Base-by-base conservation (phyloP, 1,140 invertebrate species). In the Lepidurus arcticus region DNA sequence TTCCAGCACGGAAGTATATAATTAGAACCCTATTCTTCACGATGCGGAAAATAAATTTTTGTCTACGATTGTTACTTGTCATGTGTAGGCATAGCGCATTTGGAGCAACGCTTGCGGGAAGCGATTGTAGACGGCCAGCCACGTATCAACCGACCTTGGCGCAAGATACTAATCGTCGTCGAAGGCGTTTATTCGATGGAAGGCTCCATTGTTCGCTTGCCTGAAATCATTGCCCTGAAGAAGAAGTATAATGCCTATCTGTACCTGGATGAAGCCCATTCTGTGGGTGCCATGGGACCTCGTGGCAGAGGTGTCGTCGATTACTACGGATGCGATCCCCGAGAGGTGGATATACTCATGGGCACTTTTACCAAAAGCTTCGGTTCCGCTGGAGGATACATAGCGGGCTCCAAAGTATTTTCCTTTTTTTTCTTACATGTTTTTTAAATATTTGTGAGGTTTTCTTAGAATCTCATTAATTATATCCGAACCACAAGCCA, bases 181-280 rank as follows among this genome's bases (percentile, higher is more conserved):
- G 96, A 98, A 86, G 96, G 97, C 74, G 92, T 99, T 81, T 98
- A 96, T 84, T 98, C 95, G 82, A 99, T 99, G 98, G 98, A 99
- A 87, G 98, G 98, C 0, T 94, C 95, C 0, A 92, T 99, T 78
- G 93, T 93, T 74, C 90, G 93, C 81, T 88, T 99, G 80, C 95
- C 94, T 4, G 92, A 95, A 82, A 88, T 99, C 73, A 88, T 99
- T 80, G 90, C 88, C 10, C 86, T 99, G 21, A 99, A 99, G 86
- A 95, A 95, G 84, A 97, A 95, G 83, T 98, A 98, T 85, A 94
- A 94, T 87, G 93, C 93, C 6, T 98, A 97, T 85, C 83, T 98
- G 43, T 98, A 97, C 85, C 84, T 98, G 79, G 96, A 98, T 84
- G 96, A 98, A 86, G 98, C 98, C 7, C 98, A 99, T 85, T 97